phyloP scores from a whole-genome alignment of 1,140 invertebrate species.

The Zeugodacus cucurbitae region DNA sequence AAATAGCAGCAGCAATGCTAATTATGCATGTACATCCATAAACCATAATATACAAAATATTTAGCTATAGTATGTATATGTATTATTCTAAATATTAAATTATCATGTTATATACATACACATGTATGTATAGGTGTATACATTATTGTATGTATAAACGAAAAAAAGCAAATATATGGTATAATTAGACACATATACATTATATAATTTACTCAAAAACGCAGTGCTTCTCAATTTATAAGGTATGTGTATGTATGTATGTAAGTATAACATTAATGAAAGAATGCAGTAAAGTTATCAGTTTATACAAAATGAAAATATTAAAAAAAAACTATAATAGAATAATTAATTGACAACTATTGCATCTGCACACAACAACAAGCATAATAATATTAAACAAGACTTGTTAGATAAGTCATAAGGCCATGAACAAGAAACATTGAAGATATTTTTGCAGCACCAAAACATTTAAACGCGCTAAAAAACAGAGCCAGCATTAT shows the following conservation, averaged over 20 bases:
- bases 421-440: background rate
- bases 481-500: background rate
- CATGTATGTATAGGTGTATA: background rate
- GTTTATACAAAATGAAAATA: background rate
- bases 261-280: background rate
- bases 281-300: background rate
- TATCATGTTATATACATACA: background rate
- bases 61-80: background rate
- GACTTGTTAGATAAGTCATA: background rate
- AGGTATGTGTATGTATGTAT: slow-evolving; percentile 10
- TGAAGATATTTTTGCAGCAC: background rate
- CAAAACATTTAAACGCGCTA: background rate
- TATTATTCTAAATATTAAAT: background rate
- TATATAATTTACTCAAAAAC: background rate
- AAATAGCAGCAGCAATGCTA: background rate
- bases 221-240: slow-evolving; percentile 17
- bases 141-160: background rate
- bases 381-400: background rate
- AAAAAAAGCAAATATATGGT: background rate
- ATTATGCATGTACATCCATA: background rate
- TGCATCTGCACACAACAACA: background rate
- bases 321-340: background rate
- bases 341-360: background rate
- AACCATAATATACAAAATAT: background rate
- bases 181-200: background rate